Base-by-base conservation (phyloP, 2,113 vertebrate species). In the Platysteira castanea region DNA sequence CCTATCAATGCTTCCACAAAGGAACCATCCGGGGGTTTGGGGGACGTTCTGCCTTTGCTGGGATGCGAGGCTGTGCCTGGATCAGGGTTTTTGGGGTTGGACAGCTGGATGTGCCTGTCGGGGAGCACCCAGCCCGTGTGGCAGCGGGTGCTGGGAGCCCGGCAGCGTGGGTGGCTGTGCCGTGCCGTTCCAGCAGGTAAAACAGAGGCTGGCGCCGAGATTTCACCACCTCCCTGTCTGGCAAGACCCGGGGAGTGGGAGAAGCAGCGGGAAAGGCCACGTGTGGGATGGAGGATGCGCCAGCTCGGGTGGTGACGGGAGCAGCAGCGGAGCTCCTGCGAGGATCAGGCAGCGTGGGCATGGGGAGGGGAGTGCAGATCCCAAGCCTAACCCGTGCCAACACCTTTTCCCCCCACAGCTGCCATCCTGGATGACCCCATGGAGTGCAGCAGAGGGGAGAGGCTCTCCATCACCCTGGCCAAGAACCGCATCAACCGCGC, bases 341-440 rank as follows among this genome's bases (percentile, higher is more conserved):
- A 35, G 24, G 64, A 19, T 5, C 19, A 1, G 22, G 37, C 47
- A 15, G 15, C 0, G 60, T 13, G 33, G 35, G 11, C 7, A 6
- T 0, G 9, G 30, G 10, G 27, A 61, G 30, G 19, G 9, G 4
- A 31, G 2, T 0, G 2, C 10, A 31, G 15, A 46, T 21, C 65
- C 82, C 35, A 1, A 80, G 18, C 67, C 91, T 96, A 24, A 96
- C 74, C 6, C 0, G 11, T 60, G 59, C 60, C 77, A 8, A 96
- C 2, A 0, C n/a, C 71, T 78, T 84, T 28, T 78, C 35, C 47
- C 39, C 96, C 10, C 94, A 3, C 79, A 99, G 98, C 99, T 69
- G 99, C 99, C 96, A 99, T 99, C 96, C 98, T 99, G 90, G 99
- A 99, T 83, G 99, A 99, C 97, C 99, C 99, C n/a, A 99, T 99